Evolutionary conservation across 2,888 invertebrate species (phyloP).

Genomic region (Plagodis pulveraria): DNA sequence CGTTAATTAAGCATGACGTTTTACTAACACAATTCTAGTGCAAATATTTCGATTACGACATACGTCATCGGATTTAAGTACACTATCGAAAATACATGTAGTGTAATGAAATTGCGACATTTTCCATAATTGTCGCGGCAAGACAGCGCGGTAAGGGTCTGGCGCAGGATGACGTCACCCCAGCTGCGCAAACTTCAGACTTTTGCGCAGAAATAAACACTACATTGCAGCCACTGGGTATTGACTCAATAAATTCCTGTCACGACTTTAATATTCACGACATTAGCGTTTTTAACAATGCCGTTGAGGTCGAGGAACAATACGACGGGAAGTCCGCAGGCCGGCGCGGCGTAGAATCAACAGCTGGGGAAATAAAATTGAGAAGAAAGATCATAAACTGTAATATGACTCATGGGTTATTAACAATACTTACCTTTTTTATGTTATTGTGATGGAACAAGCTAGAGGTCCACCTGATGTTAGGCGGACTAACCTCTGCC

Average conservation of each 20-base stretch:
- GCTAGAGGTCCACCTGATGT: too few relatives aligned
- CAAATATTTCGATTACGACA: conserved; percentile 19
- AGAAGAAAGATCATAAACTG: conserved; percentile 11
- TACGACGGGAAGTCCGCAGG: conserved; percentile 15
- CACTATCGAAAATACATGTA: conserved; percentile 23
- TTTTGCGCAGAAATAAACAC: conserved; percentile 47
- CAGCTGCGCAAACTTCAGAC: conserved; percentile 53
- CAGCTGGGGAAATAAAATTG: conserved; percentile 16
- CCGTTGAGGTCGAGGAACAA: conserved; percentile 17
- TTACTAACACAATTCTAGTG: conserved; percentile 3
- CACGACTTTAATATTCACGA: conserved; percentile 26
- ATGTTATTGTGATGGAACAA: too few relatives aligned
- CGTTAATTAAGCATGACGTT: conserved; percentile 4
- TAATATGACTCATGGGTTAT: conserved; percentile 3
- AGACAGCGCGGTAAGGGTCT: conserved; percentile 39
- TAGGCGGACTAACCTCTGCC: too few relatives aligned
- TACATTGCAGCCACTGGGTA: conserved; percentile 40
- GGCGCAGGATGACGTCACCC: conserved; percentile 50
- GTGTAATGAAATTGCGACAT: conserved; percentile 20
- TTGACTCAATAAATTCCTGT: conserved; percentile 40
- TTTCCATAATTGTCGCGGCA: conserved; percentile 11
- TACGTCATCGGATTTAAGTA: conserved; percentile 14
- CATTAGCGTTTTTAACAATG: conserved; percentile 18
- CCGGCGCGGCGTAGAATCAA: conserved; percentile 6
- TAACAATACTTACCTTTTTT: too few relatives aligned